Conservation (phyloP, 1,140 invertebrate species). For the Orchesella cincta region DNA sequence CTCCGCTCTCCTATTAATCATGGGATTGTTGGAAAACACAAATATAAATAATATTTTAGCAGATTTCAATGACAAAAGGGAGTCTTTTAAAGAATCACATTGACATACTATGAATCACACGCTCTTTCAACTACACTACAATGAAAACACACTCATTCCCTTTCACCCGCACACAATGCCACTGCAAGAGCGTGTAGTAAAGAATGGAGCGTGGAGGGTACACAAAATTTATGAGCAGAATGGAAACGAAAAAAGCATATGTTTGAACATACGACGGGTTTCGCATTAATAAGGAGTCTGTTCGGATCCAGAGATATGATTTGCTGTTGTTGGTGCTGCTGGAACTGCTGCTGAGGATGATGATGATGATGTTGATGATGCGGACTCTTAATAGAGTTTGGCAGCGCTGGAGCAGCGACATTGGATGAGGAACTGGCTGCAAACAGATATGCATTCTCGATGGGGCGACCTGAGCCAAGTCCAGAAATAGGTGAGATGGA, state of each 20-base stretch:
- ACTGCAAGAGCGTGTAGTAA: too few species aligned
- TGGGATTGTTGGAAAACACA: not conserved
- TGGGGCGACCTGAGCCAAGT: conserved; percentile 3
- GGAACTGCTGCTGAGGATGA: not conserved
- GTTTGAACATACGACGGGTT: not conserved
- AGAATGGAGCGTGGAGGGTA: too few species aligned
- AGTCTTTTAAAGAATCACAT: too few species aligned
- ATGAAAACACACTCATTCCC: too few species aligned
- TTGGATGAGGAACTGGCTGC: not conserved
- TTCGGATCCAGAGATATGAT: not conserved
- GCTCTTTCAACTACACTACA: too few species aligned
- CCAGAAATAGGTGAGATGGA: not conserved
- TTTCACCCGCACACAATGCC: too few species aligned
- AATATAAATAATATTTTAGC: too few species aligned
- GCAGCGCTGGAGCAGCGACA: not conserved
- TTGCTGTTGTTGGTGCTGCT: conserved; percentile 9
- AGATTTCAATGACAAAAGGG: too few species aligned
- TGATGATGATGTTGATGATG: not conserved
- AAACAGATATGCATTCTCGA: conserved; percentile 18
- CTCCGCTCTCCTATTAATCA: conserved; percentile 4
- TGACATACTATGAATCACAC: too few species aligned
- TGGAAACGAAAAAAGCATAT: too few species aligned
- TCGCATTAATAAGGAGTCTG: not conserved
- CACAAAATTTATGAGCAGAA: too few species aligned
- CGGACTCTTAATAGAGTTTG: not conserved